Conservation (phyloP, 2,888 invertebrate genomes). For the Agonopterix arenella region DNA sequence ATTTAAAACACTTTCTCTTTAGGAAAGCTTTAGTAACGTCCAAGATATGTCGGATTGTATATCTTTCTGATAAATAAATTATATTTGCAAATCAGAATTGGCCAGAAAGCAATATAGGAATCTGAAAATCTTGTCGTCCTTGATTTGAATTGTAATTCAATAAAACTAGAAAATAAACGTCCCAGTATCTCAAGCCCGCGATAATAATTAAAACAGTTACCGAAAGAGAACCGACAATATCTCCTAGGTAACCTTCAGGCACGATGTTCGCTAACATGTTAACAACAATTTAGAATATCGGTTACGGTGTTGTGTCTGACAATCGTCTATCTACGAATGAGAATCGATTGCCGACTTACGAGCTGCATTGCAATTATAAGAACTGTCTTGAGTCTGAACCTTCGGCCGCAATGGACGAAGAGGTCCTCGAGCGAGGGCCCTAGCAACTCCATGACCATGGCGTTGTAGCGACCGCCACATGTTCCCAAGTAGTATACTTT, state of each 20-base stretch:
- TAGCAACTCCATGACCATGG: conserved; percentile 99
- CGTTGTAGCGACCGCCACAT: conserved; percentile 98
- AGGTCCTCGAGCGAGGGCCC: conserved; percentile 99
- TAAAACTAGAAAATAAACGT: too few relatives aligned
- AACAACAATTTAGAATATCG: conserved; percentile 41
- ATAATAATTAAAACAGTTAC: too few relatives aligned
- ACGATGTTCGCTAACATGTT: conserved; percentile 5
- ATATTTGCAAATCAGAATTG: too few relatives aligned
- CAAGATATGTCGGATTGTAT: too few relatives aligned
- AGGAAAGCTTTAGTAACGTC: too few relatives aligned
- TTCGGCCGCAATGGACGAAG: conserved; percentile 99
- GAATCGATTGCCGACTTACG: conserved; percentile 78
- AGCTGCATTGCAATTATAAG: conserved; percentile 98
- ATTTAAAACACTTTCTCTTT: too few relatives aligned
- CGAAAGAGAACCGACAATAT: background rate
- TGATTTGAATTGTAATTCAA: too few relatives aligned
- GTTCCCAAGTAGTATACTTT: conserved; percentile 99
- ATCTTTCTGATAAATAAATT: too few relatives aligned
- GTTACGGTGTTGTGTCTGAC: conserved; percentile 58
- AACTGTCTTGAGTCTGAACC: conserved; percentile 98
- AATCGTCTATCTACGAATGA: conserved; percentile 24
- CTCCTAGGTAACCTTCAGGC: background rate
- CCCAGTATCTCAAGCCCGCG: too few relatives aligned
- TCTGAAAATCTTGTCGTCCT: too few relatives aligned
- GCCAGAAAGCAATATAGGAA: too few relatives aligned